Percentiles rank a stretch among this genome's conserved stretches.
Conservation (phyloP, 2,888 invertebrate genomes). For the Epinotia demarniana region DNA sequence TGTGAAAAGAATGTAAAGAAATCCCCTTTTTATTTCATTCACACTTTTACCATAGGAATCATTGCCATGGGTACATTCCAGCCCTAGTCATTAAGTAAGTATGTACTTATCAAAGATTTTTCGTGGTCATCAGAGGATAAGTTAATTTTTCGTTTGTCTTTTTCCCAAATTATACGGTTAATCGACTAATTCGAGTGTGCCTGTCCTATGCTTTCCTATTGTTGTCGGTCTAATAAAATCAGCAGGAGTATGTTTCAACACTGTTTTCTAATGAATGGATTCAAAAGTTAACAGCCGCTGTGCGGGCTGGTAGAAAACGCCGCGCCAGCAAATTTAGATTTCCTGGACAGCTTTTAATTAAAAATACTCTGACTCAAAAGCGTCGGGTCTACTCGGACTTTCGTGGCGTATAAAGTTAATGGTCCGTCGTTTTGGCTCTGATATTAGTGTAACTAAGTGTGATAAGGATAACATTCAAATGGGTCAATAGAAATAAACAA, state of each 20-base stretch:
- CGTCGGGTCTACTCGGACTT: slow-evolving; percentile 57
- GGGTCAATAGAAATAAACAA: too few relatives aligned
- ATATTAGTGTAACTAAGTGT: slow-evolving; percentile 39
- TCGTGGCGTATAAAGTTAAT: slow-evolving; percentile 63
- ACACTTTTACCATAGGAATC: too few relatives aligned
- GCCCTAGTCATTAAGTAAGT: too few relatives aligned
- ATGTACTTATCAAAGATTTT: too few relatives aligned
- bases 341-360: slow-evolving; percentile 64
- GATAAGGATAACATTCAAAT: not conserved
- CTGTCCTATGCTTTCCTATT: slow-evolving; percentile 1
- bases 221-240: slow-evolving; percentile 13
- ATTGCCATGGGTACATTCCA: too few relatives aligned
- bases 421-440: slow-evolving; percentile 53
- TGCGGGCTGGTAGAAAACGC: slow-evolving; percentile 4
- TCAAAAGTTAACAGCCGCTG: slow-evolving; percentile 8
- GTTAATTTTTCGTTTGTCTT: too few relatives aligned
- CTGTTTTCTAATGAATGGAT: slow-evolving; percentile 37
- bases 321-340: slow-evolving; percentile 50
- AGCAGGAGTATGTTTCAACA: slow-evolving; percentile 19
- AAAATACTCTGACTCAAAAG: slow-evolving; percentile 60
- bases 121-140: too few relatives aligned
- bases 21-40: too few relatives aligned
- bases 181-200: too few relatives aligned
- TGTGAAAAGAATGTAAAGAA: too few relatives aligned
- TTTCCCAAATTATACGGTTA: too few relatives aligned